These are phyloP conservation scores for Trichomycterus rosablanca DNA, from an alignment of 2,113 vertebrate genomes.

Conservation along the genomic window DNA sequence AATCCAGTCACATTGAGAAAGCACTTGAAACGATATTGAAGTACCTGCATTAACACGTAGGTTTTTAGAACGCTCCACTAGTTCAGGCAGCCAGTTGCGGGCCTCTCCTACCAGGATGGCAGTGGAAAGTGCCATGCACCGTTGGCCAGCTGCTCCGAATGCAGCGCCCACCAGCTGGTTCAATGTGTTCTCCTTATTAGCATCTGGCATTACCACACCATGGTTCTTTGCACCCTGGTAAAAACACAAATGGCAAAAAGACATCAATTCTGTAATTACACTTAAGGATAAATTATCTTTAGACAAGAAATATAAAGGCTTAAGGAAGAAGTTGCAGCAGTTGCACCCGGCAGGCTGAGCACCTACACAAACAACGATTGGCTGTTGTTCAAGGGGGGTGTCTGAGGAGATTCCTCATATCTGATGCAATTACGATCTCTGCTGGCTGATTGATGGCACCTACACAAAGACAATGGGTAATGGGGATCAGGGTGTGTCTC, in stretches of 20 bases:
- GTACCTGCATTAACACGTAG: slow-evolving; percentile 88
- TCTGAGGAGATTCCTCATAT: too few species aligned
- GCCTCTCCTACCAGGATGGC: slow-evolving; percentile 89
- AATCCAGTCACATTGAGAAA: too few species aligned
- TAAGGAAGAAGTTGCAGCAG: too few species aligned
- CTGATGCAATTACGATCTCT: too few species aligned
- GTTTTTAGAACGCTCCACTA: slow-evolving; percentile 85
- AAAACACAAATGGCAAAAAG: slow-evolving; percentile 39
- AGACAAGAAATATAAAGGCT: too few species aligned
- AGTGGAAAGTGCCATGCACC: slow-evolving; percentile 97
- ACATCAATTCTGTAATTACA: not conserved
- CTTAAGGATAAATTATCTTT: too few species aligned
- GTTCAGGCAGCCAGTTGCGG: slow-evolving; percentile 85
- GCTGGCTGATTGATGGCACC: too few species aligned
- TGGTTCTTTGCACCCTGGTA: slow-evolving; percentile 95
- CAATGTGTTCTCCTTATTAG: slow-evolving; percentile 94
- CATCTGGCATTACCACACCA: slow-evolving; percentile 96
- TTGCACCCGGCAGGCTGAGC: too few species aligned
- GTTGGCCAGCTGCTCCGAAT: slow-evolving; percentile 93
- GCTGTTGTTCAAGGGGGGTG: too few species aligned
- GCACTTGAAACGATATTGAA: not conserved
- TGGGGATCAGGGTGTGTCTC: too few species aligned
- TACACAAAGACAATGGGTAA: too few species aligned
- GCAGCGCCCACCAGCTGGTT: slow-evolving; percentile 95
- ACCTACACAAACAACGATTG: too few species aligned